Evolutionary conservation across 2,888 invertebrate species (phyloP), one percentile per base, ranked within the genome.

Genomic region (Ormyrus nitidulus): DNA sequence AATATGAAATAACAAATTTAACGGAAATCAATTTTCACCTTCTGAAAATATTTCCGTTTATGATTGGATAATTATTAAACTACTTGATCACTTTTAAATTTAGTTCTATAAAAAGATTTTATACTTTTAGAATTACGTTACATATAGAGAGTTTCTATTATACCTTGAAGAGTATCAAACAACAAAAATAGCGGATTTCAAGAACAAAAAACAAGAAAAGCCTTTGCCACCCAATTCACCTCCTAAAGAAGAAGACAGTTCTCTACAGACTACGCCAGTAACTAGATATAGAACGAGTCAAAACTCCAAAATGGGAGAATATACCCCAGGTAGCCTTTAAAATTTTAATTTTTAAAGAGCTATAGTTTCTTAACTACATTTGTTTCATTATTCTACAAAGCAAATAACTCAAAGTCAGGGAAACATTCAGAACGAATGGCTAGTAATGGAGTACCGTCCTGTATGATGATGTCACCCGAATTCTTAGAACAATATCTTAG

Each of bases 141-240:
- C 94, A 0, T 95, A 94, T 87, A 92, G 93, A 73, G 94, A 95
- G 83, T 95, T 95, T 87, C 88, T 95, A 48, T 92, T 93, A 80
- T 94, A 94, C 85, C 90, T 94, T 75, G 94, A 94, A 83, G 93
- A 93, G 84, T 94, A 94, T 86, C 91, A 93, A 86, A 88, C 90
- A 72, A 91, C 89, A 9, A 91, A 92, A 76, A 85, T 92, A 81
- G 87, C 91, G 7, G 91, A 92, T 81, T 88, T 91, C 71, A 91
- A 91, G 78, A 72, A 80, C 68, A 85, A 84, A 10, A 91, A 86
- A 49, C 74, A 72, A 2, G 5, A 13, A 11, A 88, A 85, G 77
- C 84, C 85, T 0, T 82, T 71, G 5, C 84, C 86, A 1, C 84
- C 85, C 0, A 82, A 58, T 66, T 86, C 86, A 44, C 84, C 87